Percentiles rank a stretch among this genome's conserved stretches.
These are phyloP conservation scores for Drosophila nr. perissopoda DNA, from an alignment of 2,888 invertebrate genomes.

Conservation along the genomic window DNA sequence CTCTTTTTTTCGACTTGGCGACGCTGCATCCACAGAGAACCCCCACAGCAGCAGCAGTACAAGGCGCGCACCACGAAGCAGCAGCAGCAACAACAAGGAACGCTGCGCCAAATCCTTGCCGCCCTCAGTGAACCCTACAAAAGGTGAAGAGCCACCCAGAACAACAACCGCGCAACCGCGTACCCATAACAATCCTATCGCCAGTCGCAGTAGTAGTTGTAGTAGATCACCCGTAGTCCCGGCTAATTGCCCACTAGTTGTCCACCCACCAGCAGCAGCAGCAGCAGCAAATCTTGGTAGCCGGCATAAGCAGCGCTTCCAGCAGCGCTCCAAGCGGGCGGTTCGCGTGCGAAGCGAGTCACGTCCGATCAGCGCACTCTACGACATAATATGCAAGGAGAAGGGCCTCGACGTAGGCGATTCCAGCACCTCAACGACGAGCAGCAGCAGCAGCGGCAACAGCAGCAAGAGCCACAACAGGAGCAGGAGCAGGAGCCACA, in stretches of 20 bases:
- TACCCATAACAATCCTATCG: slow-evolving; percentile 8
- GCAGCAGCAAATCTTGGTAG: slow-evolving; percentile 62
- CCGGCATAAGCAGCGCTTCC: slow-evolving; percentile 81
- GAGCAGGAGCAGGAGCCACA: slow-evolving; percentile 22
- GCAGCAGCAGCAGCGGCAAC: slow-evolving; percentile 41
- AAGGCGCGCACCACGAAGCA: slow-evolving; percentile 49
- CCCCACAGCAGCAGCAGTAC: slow-evolving; percentile 26
- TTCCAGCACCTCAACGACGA: slow-evolving; percentile 64
- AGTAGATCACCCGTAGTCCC: slow-evolving; percentile 56
- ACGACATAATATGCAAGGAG: slow-evolving; percentile 86
- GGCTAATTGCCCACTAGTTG: slow-evolving; percentile 68
- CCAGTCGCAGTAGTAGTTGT: slow-evolving; percentile 31
- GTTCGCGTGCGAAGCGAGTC: slow-evolving; percentile 84
- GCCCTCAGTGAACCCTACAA: slow-evolving; percentile 74
- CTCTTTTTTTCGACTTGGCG: slow-evolving; percentile 77
- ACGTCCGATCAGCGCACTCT: slow-evolving; percentile 84
- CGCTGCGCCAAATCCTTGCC: slow-evolving; percentile 74
- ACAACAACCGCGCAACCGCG: background rate
- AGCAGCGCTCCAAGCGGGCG: slow-evolving; percentile 79
- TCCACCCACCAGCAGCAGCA: slow-evolving; percentile 20
- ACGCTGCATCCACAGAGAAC: slow-evolving; percentile 62
- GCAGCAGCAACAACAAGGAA: slow-evolving; percentile 56
- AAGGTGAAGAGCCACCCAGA: slow-evolving; percentile 71
- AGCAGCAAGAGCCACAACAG: slow-evolving; percentile 37
- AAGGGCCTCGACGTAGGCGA: slow-evolving; percentile 82